These are phyloP conservation scores for Pammene aurita DNA, from an alignment of 2,888 invertebrate species.

Conservation along the genomic window DNA sequence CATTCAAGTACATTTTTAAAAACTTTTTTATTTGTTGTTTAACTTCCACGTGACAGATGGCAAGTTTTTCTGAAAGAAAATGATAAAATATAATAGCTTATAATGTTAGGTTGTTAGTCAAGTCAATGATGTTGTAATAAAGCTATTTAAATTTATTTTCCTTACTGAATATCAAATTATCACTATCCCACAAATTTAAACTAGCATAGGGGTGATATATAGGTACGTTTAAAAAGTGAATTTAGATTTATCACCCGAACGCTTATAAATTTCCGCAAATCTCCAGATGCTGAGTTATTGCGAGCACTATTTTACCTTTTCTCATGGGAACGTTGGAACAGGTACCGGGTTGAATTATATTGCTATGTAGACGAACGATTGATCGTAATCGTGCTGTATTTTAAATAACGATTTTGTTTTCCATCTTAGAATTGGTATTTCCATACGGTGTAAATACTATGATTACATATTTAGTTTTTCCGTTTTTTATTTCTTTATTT, in stretches of 20 bases:
- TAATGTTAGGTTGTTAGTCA: too few species aligned
- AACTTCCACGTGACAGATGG: slow-evolving; percentile 28
- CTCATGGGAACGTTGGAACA: slow-evolving; percentile 36
- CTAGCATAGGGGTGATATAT: slow-evolving; percentile 46
- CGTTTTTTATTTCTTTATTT: too few species aligned
- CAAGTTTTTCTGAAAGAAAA: too few species aligned
- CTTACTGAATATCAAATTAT: neutral
- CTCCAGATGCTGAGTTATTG: slow-evolving; percentile 54
- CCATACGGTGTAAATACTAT: too few species aligned
- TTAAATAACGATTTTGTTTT: neutral
- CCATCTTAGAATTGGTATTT: too few species aligned
- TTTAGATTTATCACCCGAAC: slow-evolving; percentile 56
- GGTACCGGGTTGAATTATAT: slow-evolving; percentile 57
- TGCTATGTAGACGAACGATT: slow-evolving; percentile 56
- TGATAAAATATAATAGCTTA: too few species aligned
- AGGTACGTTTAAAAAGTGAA: slow-evolving; percentile 52
- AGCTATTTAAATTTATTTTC: too few species aligned
- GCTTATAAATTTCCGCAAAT: slow-evolving; percentile 52
- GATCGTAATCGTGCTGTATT: slow-evolving; percentile 47
- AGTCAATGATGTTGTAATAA: too few species aligned
- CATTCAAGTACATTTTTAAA: slow-evolving; percentile 23
- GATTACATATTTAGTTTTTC: too few species aligned
- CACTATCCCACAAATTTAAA: neutral
- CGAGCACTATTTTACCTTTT: slow-evolving; percentile 47
- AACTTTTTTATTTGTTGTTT: slow-evolving; percentile 32